Evolutionary conservation across 1,140 invertebrate species (phyloP), one percentile per base, ranked within the genome.

Genomic region (Myzus persicae): DNA sequence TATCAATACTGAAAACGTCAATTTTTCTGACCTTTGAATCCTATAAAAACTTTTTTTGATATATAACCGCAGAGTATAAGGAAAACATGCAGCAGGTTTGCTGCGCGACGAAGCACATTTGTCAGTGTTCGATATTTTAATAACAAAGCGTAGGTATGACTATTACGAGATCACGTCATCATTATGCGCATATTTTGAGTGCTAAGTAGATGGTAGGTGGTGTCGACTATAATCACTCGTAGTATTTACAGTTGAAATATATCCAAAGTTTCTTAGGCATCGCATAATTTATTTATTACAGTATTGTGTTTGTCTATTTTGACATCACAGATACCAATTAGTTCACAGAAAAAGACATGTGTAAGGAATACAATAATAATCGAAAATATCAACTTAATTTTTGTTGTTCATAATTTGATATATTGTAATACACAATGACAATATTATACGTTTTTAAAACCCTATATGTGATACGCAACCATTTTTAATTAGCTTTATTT

Each of bases 101-200:
- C 14, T 42, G 1, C 40, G 7, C 26, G 82, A 85, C 20, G 3
- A 31, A 85, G 38, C 22, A 85, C 7, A 48, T 48, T 48, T 48
- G 85, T 88, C 44, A 88, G 44, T 88, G 44, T 88, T 48, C n/a
- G 44, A 40, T 88, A 48, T 88, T 44, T 67, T n/a, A 44, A 87
- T 44, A 87, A 88, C 85, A 2, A 22, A 36, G 44, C 42, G 90
- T 91, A 91, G 67, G 67, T 22, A 51, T 44, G 42, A 51, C 22
- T 48, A 36, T 51, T 44, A n/a, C 8, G 9, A 42, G 82, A 46
- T 87, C 36, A 40, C n/a, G 42, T 44, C 42, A 91, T 91, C 54
- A 91, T 76, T 76, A 91, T 81, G 67, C 90, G 38, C 90, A 91
- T 91, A 91, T 91, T 76, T 81, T 20, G 81, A 91, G 14, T 81